Base-by-base conservation (phyloP, 1,140 invertebrate species). In the Cydia fagiglandana region DNA sequence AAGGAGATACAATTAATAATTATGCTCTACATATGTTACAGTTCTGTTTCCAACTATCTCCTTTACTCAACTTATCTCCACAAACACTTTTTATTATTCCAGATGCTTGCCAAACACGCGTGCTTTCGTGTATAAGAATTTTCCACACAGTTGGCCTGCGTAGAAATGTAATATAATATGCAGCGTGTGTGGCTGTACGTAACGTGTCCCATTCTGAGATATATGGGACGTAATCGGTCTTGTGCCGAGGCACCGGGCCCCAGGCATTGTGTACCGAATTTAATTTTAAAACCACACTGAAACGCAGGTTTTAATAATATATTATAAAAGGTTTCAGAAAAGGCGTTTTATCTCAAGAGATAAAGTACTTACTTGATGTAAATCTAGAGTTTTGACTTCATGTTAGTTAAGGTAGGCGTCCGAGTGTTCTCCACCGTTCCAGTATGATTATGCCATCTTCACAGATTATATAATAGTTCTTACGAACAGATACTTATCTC, bases 181-280 rank as follows among this genome's bases (percentile, higher is more conserved):
- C 50, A 53, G 56, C 56, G 17, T 10, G 56, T 61, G 56, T 61
- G 17, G 56, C 56, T 20, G 7, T 24, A 61, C n/a, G 56, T 24
- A 61, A 61, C 56, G 10, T 20, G 20, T 61, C 20, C 56, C 20
- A 61, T 61, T 61, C 56, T 7, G 20, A 61, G 56, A 61, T 61
- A 61, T 61, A 61, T 61, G 56, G 20, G 56, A 61, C 56, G 56
- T 61, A 61, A 61, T 61, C 56, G 56, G 56, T 61, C 56, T 61
- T 61, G 56, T 12, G 17, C 20, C 17, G n/a, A n/a, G 56, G 20
- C 53, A 15, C n/a, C 17, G 6, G n/a, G 7, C n/a, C n/a, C n/a
- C n/a, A n/a, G 15, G 2, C 17, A 61, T 12, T 10, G 20, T 20
- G 56, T 24, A 20, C 20, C 20, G 56, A 61, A 61, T 61, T 61